Percentiles rank a stretch among this genome's conserved stretches.
phyloP scores from a whole-genome alignment of 1,140 invertebrate genomes.

The Periplaneta americana region DNA sequence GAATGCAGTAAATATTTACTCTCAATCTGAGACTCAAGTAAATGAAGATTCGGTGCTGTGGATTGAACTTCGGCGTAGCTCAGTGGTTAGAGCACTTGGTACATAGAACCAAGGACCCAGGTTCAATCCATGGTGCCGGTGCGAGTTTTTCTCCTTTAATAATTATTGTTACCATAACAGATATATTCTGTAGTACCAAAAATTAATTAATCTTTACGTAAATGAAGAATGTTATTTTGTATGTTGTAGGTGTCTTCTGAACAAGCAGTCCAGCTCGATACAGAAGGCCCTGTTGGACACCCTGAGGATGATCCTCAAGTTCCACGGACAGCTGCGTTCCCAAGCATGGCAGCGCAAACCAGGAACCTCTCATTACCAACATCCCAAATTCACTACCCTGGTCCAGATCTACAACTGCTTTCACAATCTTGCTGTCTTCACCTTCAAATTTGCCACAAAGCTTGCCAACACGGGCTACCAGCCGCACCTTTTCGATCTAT shows the following conservation, averaged over 20 bases:
- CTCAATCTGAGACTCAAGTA: too few relatives aligned
- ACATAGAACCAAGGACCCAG: too few relatives aligned
- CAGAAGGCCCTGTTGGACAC: constrained; percentile 57
- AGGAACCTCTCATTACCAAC: constrained; percentile 23
- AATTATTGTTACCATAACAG: too few relatives aligned
- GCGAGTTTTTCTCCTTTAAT: too few relatives aligned
- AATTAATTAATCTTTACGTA: too few relatives aligned
- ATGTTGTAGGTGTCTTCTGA: constrained; percentile 58
- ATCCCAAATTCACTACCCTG: constrained; percentile 34
- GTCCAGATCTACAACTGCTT: constrained; percentile 38
- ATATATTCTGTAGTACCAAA: too few relatives aligned
- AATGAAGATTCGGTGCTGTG: too few relatives aligned
- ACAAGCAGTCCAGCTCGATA: constrained; percentile 56
- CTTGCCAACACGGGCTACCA: constrained; percentile 39
- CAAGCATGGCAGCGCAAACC: constrained; percentile 29
- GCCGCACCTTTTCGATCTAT: constrained; percentile 38
- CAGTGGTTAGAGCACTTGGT: too few relatives aligned
- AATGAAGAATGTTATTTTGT: constrained; percentile 18
- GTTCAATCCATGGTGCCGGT: too few relatives aligned
- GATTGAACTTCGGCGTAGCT: too few relatives aligned
- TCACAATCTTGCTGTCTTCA: constrained; percentile 35
- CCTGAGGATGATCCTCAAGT: constrained; percentile 62
- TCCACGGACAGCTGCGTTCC: constrained; percentile 49
- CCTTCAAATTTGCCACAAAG: constrained; percentile 37
- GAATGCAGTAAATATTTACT: too few relatives aligned